Evolutionary conservation across 2,888 invertebrate species (phyloP), one percentile per base, ranked within the genome.

Genomic region (Capitulum mitella): DNA sequence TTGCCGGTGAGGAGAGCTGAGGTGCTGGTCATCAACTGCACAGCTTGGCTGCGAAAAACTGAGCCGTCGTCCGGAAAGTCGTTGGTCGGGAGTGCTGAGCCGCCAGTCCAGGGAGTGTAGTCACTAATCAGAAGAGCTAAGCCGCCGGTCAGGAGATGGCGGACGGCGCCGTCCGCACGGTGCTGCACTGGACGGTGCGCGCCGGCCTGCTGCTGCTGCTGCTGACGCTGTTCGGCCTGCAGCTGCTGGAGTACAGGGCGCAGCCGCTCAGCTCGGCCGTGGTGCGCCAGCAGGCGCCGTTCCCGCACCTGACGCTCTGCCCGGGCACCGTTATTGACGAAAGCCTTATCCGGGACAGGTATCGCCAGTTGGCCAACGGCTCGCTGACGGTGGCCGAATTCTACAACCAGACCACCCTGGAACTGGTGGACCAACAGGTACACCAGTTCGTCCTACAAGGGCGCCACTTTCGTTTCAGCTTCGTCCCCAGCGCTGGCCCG

Each of bases 181-280:
- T 80, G 40, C 81, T 80, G 26, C 77, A 78, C 37, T 79, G 80
- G 76, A 79, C 79, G 76, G 70, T 80, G 77, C 80, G 80, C 61
- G 78, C 79, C 54, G 46, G 70, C 58, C 37, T 46, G 22, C 74
- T 74, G 61, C 78, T 78, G 78, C 78, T 78, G 75, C 78, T 79
- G 78, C n/a, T n/a, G n/a, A 10, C 26, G 46, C 37, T 77, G n/a
- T 0, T 8, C n/a, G n/a, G 58, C n/a, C 29, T n/a, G 58, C 58
- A 58, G 58, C 10, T 58, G 58, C 58, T 58, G 58, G 3, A 58
- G 58, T 58, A 29, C 58, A n/a, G 29, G 2, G 58, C 58, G 10
- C 58, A 58, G 58, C 58, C 58, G 8, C 10, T 58, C 29, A 58
- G 58, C 58, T n/a, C 58, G n/a, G 29, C n/a, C 10, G 10, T 58